Evolutionary conservation across 1,140 invertebrate species (phyloP), one percentile per base, ranked within the genome.

Genomic region (Drosophila simulans): DNA sequence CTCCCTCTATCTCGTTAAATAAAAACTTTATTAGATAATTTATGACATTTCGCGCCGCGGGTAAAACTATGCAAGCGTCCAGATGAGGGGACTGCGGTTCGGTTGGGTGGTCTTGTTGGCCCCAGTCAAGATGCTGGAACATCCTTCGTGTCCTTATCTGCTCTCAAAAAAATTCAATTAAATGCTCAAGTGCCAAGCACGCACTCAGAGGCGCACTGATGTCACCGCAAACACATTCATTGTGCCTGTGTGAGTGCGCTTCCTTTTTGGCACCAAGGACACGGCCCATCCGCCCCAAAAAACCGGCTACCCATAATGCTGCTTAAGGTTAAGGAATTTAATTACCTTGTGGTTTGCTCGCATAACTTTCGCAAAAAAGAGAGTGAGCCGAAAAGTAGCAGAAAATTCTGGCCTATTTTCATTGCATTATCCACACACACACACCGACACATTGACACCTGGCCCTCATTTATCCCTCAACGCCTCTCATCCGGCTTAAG

Each of bases 21-120:
- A 77, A 81, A 81, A 81, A 81, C 60, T 81, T 81, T 82, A 81
- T 81, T 81, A 81, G 78, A 81, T 81, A 81, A 81, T 81, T 81
- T 81, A 81, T 81, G 79, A 81, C 79, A 77, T 77, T 82, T 77
- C 53, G 56, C 64, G 64, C 71, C 62, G 72, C 52, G 62, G 73
- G 65, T 40, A 73, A 80, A 81, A 82, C 79, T 81, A 81, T 77
- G 79, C 72, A 66, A 72, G 58, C 58, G 53, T 54, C 49, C 22
- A 15, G 35, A 11, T 34, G 39, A 17, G 40, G 45, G 5, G 13
- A 22, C 3, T n/a, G 13, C 13, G 27, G 17, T 12, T 31, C 31
- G 31, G 37, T 39, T 25, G 56, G 55, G 45, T 49, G 62, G 57
- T 75, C 77, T 31, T 2, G 31, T 31, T 2, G 31, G 7, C 7